These are phyloP conservation scores for Xiphorhynchus elegans DNA, from an alignment of 2,113 vertebrate genomes.

Conservation along the genomic window DNA sequence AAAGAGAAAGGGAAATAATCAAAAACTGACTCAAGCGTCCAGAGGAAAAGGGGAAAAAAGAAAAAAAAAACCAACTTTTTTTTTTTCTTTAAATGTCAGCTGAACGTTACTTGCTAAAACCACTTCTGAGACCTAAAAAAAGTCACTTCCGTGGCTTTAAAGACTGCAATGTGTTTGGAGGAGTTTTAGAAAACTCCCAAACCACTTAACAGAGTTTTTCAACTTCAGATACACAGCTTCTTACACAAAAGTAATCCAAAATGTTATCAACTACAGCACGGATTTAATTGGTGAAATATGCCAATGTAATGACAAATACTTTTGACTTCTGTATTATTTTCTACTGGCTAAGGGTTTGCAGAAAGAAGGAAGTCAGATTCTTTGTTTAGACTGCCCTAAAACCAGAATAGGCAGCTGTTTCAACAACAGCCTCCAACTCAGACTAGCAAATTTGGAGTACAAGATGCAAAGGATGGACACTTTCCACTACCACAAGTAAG, in stretches of 20 bases:
- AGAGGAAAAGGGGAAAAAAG: not conserved
- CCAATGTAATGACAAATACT: not conserved
- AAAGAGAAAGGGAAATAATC: not conserved
- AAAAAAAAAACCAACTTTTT: not conserved
- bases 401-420: not conserved
- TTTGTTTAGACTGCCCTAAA: not conserved
- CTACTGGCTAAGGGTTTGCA: not conserved
- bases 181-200: not conserved
- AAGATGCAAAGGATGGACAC: not conserved
- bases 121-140: not conserved
- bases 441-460: not conserved
- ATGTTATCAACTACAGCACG: not conserved
- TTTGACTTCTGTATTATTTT: not conserved
- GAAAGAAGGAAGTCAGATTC: not conserved
- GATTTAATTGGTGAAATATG: not conserved
- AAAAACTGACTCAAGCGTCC: not conserved
- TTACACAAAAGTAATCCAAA: not conserved
- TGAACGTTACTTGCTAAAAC: not conserved
- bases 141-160: not conserved
- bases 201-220: not conserved
- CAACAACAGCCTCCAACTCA: not conserved
- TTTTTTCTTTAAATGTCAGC: not conserved
- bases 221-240: not conserved
- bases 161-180: not conserved
- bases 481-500: not conserved